Base-by-base conservation (phyloP, 2,113 vertebrate species). In the Merops nubicus region DNA sequence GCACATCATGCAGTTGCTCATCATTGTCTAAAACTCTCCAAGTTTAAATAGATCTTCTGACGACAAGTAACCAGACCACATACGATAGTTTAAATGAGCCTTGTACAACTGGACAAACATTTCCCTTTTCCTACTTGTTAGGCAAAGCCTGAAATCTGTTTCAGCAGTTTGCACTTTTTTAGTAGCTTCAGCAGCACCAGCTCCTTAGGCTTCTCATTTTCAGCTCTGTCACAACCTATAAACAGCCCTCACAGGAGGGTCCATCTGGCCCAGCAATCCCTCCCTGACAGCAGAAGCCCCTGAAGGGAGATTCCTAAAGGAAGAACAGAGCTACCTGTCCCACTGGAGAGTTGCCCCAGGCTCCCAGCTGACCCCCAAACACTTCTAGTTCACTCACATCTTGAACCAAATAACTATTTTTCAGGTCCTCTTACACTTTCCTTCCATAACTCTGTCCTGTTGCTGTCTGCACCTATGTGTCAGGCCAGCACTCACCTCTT, bases 11-110 rank as follows among this genome's bases (percentile, higher is more conserved):
- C 28, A 40, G n/a, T 33, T 14, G 31, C 14, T 48, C 38, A 34
- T n/a, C 23, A 67, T 56, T 51, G 56, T 75, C 65, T 70, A 36
- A 29, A 34, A 15, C 29, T 62, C 45, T 67, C 25, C 18, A 48
- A 13, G 10, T 48, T 59, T 26, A 33, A 43, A 68, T 0, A 47
- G 18, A n/a, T 31, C 12, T 50, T 62, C 48, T 84, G 40, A 51
- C 19, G 33, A 23, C 29, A 64, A 45, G 34, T 16, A 83, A 54
- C 25, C 14, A 47, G 87, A 45, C 4, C 31, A 56, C 11, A n/a
- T 3, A 23, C 0, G 8, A 40, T 4, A 48, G 25, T 1, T 8
- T 43, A 31, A 80, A 33, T 1, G 17, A 82, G 28, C 56, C 23
- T 25, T 29, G 51, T 13, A 40, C 62, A 67, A 42, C 23, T 26